Evolutionary conservation across 2,797 vertebrate genomes (phyloP).

Genomic region (Syncerus caffer): DNA sequence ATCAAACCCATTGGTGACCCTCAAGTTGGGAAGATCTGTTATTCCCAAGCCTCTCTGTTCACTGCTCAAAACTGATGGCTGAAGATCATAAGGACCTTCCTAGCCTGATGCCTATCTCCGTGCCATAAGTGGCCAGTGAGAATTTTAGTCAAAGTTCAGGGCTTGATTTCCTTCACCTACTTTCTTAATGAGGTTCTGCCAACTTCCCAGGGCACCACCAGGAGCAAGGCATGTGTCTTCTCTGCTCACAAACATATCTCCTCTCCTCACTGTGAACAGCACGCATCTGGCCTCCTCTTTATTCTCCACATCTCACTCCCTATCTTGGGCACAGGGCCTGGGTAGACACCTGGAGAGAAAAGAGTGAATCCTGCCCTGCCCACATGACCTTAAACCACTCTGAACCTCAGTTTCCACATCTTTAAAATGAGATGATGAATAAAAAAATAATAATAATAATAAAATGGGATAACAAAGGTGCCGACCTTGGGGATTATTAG

Average conservation of each 20-base stretch:
- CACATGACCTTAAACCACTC: not conserved
- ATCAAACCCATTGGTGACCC: not conserved
- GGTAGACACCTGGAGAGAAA: not conserved
- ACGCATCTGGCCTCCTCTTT: fast-evolving
- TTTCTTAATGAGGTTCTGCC: not conserved
- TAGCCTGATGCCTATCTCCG: not conserved
- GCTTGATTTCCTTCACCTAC: not conserved
- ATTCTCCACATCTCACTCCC: fast-evolving
- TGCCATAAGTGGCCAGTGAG: not conserved
- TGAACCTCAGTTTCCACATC: not conserved
- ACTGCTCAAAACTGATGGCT: not conserved
- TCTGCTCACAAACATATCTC: not conserved
- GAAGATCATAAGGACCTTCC: not conserved
- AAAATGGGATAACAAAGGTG: not conserved
- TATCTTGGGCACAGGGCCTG: not conserved
- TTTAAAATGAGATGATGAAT: not conserved
- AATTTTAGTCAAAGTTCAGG: not conserved
- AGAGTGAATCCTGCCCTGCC: not conserved
- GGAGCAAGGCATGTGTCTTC: not conserved
- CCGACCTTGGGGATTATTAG: not conserved
- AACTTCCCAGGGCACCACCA: not conserved
- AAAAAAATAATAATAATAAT: not conserved
- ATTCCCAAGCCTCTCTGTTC: not conserved
- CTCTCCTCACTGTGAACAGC: not conserved
- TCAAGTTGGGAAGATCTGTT: not conserved